Evolutionary conservation across 2,113 vertebrate species (phyloP).

Genomic region (Aphyosemion australe): DNA sequence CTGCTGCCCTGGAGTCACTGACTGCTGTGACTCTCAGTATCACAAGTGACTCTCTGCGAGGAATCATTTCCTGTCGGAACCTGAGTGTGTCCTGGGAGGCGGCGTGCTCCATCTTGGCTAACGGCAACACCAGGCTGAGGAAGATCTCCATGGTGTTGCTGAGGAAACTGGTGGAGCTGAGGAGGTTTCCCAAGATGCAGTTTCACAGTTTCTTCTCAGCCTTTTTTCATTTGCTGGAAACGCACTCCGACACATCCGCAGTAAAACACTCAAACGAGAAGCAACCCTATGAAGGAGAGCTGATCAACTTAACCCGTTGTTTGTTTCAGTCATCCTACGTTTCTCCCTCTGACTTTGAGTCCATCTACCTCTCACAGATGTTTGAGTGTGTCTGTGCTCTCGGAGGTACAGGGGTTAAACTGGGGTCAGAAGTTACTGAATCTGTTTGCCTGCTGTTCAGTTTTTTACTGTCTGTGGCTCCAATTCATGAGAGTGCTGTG

Average conservation of each 20-base stretch:
- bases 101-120: constrained; percentile 83
- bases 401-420: constrained; percentile 67
- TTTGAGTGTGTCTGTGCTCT: constrained; percentile 85
- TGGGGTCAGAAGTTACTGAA: constrained; percentile 81
- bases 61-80: constrained; percentile 84
- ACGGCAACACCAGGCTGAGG: constrained; percentile 81
- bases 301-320: constrained; percentile 81
- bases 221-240: constrained; percentile 83
- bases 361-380: constrained; percentile 86
- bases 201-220: constrained; percentile 85
- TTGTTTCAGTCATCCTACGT: constrained; percentile 80
- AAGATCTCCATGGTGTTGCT: constrained; percentile 80
- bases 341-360: constrained; percentile 81
- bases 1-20: constrained; percentile 84
- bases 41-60: constrained; percentile 79
- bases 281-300: constrained; percentile 78
- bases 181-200: constrained; percentile 84
- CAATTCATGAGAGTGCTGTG: constrained; percentile 83
- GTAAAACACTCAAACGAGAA: constrained; percentile 52
- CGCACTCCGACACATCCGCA: background rate
- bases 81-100: constrained; percentile 83
- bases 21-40: constrained; percentile 79
- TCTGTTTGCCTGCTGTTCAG: constrained; percentile 86
- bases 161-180: constrained; percentile 81
- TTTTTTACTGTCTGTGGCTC: constrained; percentile 83